Evolutionary conservation across 2,888 invertebrate genomes (phyloP).

Genomic region (Pyrgus malvae): DNA sequence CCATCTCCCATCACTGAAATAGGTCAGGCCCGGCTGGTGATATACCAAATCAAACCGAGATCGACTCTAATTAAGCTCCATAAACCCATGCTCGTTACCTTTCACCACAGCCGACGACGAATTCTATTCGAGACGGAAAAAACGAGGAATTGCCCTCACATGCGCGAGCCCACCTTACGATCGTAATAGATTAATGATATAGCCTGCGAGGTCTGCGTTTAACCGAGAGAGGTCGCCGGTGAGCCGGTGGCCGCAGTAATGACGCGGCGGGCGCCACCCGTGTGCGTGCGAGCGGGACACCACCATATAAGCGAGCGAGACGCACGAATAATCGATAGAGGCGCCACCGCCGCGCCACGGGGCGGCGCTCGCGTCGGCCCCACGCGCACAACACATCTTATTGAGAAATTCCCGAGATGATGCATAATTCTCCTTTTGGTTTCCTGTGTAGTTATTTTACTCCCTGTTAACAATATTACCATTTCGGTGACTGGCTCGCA

Average conservation of each 20-base stretch:
- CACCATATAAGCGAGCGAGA: conserved; percentile 47
- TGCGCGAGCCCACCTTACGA: conserved; percentile 61
- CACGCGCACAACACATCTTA: conserved; percentile 73
- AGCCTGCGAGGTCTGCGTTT: conserved; percentile 66
- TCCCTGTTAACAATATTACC: conserved; percentile 79
- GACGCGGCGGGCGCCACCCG: conserved; percentile 62
- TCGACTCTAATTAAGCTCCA: conserved; percentile 75
- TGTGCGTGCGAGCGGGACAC: conserved; percentile 51
- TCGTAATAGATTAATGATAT: conserved; percentile 80
- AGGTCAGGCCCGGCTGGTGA: conserved; percentile 61
- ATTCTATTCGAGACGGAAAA: conserved; percentile 55
- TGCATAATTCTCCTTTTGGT: conserved; percentile 75
- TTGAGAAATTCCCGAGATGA: conserved; percentile 80
- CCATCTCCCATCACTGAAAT: conserved; percentile 58
- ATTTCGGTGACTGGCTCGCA: conserved; percentile 68
- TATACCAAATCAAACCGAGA: conserved; percentile 58
- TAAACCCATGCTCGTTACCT: conserved; percentile 71
- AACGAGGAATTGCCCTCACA: conserved; percentile 58
- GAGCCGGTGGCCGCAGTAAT: conserved; percentile 48
- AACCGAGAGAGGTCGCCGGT: conserved; percentile 53
- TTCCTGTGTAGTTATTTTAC: conserved; percentile 70
- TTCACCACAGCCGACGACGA: conserved; percentile 58
- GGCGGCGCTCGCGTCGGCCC: conserved; percentile 73
- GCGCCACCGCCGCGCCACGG: conserved; percentile 70
- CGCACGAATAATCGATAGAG: conserved; percentile 61